phyloP scores from a whole-genome alignment of 2,113 vertebrate genomes.

The Eira barbara region DNA sequence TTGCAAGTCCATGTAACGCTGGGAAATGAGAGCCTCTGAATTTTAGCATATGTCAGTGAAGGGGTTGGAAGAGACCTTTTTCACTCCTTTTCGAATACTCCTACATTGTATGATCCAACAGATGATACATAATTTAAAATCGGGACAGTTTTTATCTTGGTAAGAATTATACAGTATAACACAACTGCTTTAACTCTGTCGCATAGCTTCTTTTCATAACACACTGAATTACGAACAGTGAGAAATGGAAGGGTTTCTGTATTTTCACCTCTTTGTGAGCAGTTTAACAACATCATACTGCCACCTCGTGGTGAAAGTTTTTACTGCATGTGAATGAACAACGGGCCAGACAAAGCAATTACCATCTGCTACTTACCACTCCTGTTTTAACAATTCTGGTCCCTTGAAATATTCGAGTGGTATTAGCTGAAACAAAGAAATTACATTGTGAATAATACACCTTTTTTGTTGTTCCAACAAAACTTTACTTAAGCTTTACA shows the following conservation, averaged over 20 bases:
- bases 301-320: conserved; percentile 71
- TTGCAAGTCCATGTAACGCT: neutral
- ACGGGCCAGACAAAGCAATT: neutral
- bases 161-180: neutral
- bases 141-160: neutral
- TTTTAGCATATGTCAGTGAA: neutral
- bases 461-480: neutral
- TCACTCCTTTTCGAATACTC: neutral
- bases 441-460: neutral
- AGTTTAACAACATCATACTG: conserved; percentile 75
- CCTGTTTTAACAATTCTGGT: conserved; percentile 97
- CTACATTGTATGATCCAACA: neutral
- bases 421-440: conserved; percentile 91
- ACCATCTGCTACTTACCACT: conserved; percentile 89
- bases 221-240: neutral
- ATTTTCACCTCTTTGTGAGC: neutral
- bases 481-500: neutral
- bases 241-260: neutral
- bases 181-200: neutral
- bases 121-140: neutral
- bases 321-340: conserved; percentile 21
- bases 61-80: neutral
- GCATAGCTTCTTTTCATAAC: neutral
- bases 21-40: neutral
- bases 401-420: conserved; percentile 97